phyloP scores from a whole-genome alignment of 2,113 vertebrate genomes.

The Tetrax tetrax region DNA sequence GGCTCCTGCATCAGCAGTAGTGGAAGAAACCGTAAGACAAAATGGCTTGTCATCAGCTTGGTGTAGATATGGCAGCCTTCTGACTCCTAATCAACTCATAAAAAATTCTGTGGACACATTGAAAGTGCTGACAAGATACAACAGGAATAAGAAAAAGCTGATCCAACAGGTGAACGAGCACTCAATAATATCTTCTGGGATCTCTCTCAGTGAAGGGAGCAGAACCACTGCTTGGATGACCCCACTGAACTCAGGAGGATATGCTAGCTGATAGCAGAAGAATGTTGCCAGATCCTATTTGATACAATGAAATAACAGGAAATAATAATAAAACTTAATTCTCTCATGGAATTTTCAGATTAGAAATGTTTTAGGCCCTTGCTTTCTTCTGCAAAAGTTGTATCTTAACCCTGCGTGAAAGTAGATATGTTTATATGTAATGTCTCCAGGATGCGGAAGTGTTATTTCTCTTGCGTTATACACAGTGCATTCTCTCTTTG shows the following conservation, averaged over 20 bases:
- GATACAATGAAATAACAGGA: background rate
- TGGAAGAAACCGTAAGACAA: background rate
- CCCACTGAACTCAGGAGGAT: background rate
- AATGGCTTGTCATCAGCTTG: fast-evolving
- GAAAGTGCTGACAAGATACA: background rate
- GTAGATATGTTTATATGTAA: background rate
- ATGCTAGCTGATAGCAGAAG: background rate
- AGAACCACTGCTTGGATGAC: background rate
- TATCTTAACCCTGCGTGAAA: background rate
- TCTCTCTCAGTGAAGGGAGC: background rate
- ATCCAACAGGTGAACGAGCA: background rate
- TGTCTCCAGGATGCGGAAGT: background rate
- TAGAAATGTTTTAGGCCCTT: background rate
- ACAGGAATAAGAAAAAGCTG: background rate
- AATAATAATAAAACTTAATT: background rate
- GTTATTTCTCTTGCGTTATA: background rate
- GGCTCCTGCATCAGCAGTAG: background rate
- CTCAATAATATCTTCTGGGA: background rate
- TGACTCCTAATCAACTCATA: background rate
- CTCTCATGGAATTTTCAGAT: background rate
- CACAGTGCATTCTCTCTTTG: background rate
- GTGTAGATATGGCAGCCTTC: background rate
- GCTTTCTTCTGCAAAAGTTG: background rate
- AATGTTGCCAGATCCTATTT: background rate
- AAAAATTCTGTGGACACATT: background rate